Evolutionary conservation across 1,140 invertebrate genomes (phyloP), one percentile per base, ranked within the genome.

Genomic region (Marisa cornuarietis): DNA sequence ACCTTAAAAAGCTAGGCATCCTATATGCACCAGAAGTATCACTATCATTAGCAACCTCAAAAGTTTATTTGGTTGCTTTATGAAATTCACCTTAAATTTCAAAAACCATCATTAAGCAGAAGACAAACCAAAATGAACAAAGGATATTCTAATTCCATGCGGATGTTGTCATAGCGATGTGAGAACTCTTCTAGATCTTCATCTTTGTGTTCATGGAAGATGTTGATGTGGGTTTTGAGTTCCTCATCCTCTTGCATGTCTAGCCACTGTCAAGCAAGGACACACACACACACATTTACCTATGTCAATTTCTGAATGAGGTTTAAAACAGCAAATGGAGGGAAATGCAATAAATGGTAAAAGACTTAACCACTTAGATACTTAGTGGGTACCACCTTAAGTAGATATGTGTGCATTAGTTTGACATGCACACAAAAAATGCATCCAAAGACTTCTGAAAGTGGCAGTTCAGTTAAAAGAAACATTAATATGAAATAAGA

Each of bases 121-220:
- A 42, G 31, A 42, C 18, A 65, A 65, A 20, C 31, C 6, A 6
- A 42, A 42, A 42, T 4, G 18, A 58, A 65, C 22, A 84, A 91
- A 91, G 91, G 90, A 91, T 91, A 92, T 85, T 99, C 96, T 91
- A 99, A 94, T 86, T 99, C 97, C 54, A 97, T 93, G 79, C 96
- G 93, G 71, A 98, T 95, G 86, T 97, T 95, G 88, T 99, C 97
- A 90, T 98, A 99, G 85, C 96, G 94, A 79, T 96, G 95, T 16
- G 95, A 93, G 89, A 98, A 96, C 89, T 99, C 97, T 79, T 99
- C 96, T 88, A 95, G 96, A 91, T 99, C 97, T 79, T 97, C 96
- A 71, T 98, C 96, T 78, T 96, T 95, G 85, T 96, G 94, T 14
- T 94, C 94, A 83, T 96, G 95, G 88, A 98, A 98, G 18, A 97